Base-by-base conservation (phyloP, 2,113 vertebrate genomes). In the Hiodon alosoides region DNA sequence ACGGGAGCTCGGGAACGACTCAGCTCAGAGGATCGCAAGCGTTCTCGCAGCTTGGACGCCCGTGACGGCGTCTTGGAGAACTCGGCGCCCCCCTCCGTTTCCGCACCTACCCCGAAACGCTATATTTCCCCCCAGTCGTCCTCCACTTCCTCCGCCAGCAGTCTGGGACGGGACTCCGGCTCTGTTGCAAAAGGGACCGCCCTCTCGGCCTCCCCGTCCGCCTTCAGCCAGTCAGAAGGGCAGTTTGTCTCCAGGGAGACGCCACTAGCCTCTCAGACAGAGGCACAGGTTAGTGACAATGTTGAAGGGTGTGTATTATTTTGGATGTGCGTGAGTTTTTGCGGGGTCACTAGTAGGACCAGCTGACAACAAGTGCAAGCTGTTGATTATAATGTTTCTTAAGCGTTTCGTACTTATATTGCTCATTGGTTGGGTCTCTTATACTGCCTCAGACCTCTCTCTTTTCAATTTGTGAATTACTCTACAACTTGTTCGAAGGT, bases 401-500 rank as follows among this genome's bases (percentile, higher is more conserved):
- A 51, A 14, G 31, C 31, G 2, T 31, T 31, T 31, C 31, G 31
- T 31, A 31, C 31, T 31, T 31, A 31, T 31, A 2, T 31, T 31
- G 31, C 31, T 31, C 31, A 31, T 31, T 0, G 31, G 31, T 31
- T 31, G 31, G 31, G 31, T 31, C 31, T 31, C 31, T 31, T 31
- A 31, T 31, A 31, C 31, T n/a, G 46, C 6, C 10, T 11, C 11
- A 14, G 3, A 13, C 4, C 3, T 51, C 9, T 47, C 64, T 50
- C 13, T 16, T 5, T 8, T 71, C 4, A 80, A 77, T 80, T 60
- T 16, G 13, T 77, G 81, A 78, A 81, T 86, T 77, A 69, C 7
- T 3, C 5, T 73, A 71, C 78, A 85, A 87, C 89, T 69, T 86
- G 80, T 85, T 77, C 93, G 65, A 95, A 98, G 90, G 94, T 93